These are phyloP conservation scores for Coecobrya sp. DNA, from an alignment of 2,888 invertebrate species.

Conservation along the genomic window DNA sequence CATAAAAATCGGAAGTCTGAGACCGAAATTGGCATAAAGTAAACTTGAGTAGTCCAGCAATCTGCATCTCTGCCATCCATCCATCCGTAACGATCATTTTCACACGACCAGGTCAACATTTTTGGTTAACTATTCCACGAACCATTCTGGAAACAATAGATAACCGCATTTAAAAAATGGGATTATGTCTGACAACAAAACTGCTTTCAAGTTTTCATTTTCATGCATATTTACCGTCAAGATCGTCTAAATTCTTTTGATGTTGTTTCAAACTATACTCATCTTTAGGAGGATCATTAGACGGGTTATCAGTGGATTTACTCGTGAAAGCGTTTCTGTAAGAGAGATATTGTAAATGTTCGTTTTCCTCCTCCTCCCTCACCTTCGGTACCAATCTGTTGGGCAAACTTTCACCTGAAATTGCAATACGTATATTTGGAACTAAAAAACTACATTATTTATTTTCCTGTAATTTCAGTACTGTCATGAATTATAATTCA, in stretches of 20 bases:
- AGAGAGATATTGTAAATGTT: constrained; percentile 15
- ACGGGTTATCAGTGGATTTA: not conserved
- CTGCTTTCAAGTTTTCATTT: not conserved
- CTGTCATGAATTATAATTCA: not conserved
- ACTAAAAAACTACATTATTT: not conserved
- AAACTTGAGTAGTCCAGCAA: no score
- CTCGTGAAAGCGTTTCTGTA: not conserved
- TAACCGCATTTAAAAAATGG: not conserved
- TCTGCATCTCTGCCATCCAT: not conserved
- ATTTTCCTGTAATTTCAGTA: not conserved
- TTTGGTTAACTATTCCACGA: constrained; percentile 17
- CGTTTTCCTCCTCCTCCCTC: not conserved
- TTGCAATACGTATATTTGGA: not conserved
- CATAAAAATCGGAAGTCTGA: no score
- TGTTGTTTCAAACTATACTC: constrained; percentile 13
- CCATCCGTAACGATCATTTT: no score
- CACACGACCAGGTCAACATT: no score
- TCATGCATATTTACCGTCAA: constrained; percentile 37
- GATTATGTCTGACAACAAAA: not conserved
- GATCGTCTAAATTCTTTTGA: constrained; percentile 35
- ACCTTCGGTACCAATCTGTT: not conserved
- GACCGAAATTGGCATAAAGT: no score
- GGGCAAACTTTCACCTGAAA: constrained; percentile 8
- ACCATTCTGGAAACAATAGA: constrained; percentile 40
- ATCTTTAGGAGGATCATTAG: not conserved